A percentile compares a stretch with the other conserved stretches of the same genome.
Conservation (phyloP, 2,888 invertebrate species). For the Hecatera dysodea region DNA sequence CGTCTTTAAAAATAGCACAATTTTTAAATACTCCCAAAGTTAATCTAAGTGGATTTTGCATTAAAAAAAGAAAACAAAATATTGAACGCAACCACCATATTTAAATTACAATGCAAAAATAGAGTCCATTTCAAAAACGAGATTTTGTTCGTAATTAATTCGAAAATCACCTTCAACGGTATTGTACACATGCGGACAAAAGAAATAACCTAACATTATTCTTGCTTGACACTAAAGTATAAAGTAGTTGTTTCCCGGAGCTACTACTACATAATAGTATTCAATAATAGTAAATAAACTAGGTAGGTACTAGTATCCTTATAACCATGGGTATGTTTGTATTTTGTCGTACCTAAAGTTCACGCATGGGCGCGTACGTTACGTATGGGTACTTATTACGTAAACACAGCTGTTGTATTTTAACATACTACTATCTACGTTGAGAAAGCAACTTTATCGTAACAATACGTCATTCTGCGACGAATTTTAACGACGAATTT, state of each 20-base stretch:
- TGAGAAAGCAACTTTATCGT: neutral
- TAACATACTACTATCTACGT: neutral
- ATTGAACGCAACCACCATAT: no score
- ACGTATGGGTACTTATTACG: conserved; percentile 24
- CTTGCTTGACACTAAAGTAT: neutral
- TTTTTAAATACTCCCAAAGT: no score
- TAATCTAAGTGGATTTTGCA: no score
- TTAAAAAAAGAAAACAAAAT: no score
- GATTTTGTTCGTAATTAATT: neutral
- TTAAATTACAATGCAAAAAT: neutral
- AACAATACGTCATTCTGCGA: conserved; percentile 25
- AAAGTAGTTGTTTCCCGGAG: neutral
- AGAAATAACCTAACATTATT: conserved; percentile 7
- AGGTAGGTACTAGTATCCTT: neutral
- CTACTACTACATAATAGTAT: neutral
- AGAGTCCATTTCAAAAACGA: neutral
- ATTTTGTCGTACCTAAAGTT: neutral
- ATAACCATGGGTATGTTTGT: neutral
- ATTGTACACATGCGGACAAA: conserved; percentile 3
- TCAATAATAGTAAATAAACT: neutral
- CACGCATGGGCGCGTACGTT: conserved; percentile 26
- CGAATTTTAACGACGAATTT: conserved; percentile 19
- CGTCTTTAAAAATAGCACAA: no score
- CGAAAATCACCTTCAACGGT: neutral
- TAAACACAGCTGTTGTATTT: conserved; percentile 37